Conservation (phyloP, 2,888 invertebrate genomes). For the Teleogryllus oceanicus region DNA sequence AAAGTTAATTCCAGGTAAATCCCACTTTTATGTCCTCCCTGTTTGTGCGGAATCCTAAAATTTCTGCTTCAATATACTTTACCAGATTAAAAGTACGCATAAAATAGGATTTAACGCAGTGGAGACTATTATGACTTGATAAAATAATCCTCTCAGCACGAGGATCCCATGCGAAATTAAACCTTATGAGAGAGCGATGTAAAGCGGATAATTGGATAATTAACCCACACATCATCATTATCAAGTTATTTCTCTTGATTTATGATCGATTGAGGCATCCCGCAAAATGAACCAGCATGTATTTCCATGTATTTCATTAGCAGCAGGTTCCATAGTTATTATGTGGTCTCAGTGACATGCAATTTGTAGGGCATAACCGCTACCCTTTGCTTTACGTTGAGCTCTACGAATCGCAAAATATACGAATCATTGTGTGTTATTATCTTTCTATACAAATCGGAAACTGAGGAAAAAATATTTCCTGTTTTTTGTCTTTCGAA, state of each 20-base stretch:
- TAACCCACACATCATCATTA: not conserved
- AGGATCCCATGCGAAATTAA: not conserved
- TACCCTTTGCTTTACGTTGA: too few relatives aligned
- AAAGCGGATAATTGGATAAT: not conserved
- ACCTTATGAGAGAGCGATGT: not conserved
- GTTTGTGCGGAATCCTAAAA: slow-evolving; percentile 5
- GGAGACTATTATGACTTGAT: slow-evolving; percentile 6
- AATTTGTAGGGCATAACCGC: too few relatives aligned
- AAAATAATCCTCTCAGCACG: slow-evolving; percentile 1
- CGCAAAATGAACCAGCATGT: too few relatives aligned
- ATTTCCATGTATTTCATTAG: too few relatives aligned
- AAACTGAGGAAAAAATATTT: not conserved
- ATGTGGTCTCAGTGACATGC: too few relatives aligned
- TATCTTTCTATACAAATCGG: too few relatives aligned
- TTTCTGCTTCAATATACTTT: not conserved
- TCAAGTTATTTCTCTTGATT: not conserved
- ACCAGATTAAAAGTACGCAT: slow-evolving; percentile 6
- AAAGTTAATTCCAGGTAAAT: slow-evolving; percentile 18
- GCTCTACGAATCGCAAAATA: too few relatives aligned
- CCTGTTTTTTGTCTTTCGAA: not conserved
- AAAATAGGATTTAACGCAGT: not conserved
- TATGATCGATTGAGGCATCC: too few relatives aligned
- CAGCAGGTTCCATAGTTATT: too few relatives aligned
- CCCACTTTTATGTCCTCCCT: not conserved
- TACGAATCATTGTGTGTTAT: too few relatives aligned